Evolutionary conservation across 2,888 invertebrate species (phyloP), one percentile per base, ranked within the genome.

Genomic region (Ditula angustiorana): DNA sequence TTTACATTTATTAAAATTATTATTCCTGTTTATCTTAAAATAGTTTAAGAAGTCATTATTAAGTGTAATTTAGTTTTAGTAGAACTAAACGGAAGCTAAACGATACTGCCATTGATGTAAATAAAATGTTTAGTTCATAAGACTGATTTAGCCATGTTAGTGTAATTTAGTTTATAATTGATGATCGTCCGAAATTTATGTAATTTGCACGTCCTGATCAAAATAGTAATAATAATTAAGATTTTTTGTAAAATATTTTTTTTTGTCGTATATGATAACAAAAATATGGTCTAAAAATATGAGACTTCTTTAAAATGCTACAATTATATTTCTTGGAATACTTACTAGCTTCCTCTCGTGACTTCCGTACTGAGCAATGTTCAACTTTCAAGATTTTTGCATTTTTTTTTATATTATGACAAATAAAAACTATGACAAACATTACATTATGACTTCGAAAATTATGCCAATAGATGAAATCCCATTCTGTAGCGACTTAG

Each of bases 51-150:
- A 69, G 44, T 49, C 61, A 61, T 68, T 69, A 69, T 66, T 71
- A 60, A 69, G 68, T 68, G 67, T 73, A 70, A 67, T 55, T 59
- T 61, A 61, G 55, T 55, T 55, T 47, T 73, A 75, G 44, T 52
- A 2, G 50, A 63, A 63, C 44, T 19, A 74, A 81, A 83, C 86
- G 61, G 72, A 83, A 90, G 91, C 91, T 91, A 91, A 86, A 82
- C 69, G 72, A 87, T 82, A 90, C 90, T 90, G 91, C 91, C 90
- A 90, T 78, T 75, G 47, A 23, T 87, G 86, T 90, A 88, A 62
- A 90, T 87, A 89, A 77, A 68, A 68, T n/a, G n/a, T n/a, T 59
- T 90, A 88, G 87, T 46, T 10, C 55, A 69, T 86, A 85, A 82
- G 83, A 85, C 83, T 87, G 85, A 81, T 73, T 55, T 82, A 86